phyloP scores from a whole-genome alignment of 2,888 invertebrate species.

The Campoletis raptor region DNA sequence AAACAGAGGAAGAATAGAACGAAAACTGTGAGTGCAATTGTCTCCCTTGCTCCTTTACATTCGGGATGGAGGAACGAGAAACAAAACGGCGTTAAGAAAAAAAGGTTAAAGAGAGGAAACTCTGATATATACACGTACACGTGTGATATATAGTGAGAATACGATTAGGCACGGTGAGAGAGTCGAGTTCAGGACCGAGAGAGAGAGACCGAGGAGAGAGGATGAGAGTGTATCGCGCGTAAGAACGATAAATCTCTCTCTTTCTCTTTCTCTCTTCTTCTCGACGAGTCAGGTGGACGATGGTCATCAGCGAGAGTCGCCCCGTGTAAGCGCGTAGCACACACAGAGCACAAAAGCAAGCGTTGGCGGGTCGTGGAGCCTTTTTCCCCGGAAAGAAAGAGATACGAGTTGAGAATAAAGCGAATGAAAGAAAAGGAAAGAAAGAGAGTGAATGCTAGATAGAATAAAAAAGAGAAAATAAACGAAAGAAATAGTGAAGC shows the following conservation, averaged over 20 bases:
- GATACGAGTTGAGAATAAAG: not conserved
- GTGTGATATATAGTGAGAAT: slow-evolving; percentile 24
- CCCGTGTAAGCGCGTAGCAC: slow-evolving; percentile 74
- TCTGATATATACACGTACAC: not conserved
- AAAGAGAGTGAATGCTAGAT: not conserved
- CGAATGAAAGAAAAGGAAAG: not conserved
- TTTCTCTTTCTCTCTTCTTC: not conserved
- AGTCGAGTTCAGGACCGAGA: slow-evolving; percentile 65
- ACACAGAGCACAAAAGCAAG: slow-evolving; percentile 39
- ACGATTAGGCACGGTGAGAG: slow-evolving; percentile 70
- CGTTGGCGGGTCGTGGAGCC: slow-evolving; percentile 30
- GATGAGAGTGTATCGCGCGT: slow-evolving; percentile 71
- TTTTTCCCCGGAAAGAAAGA: slow-evolving; percentile 29
- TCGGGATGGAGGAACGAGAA: slow-evolving; percentile 13
- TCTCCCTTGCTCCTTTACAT: slow-evolving; percentile 44
- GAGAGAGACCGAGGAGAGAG: slow-evolving; percentile 43
- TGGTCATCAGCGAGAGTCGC: slow-evolving; percentile 82
- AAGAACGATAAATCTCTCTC: slow-evolving; percentile 82
- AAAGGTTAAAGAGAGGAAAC: slow-evolving; percentile 22
- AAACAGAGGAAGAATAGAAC: slow-evolving; percentile 51
- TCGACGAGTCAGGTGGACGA: slow-evolving; percentile 83
- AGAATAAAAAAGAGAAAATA: slow-evolving; percentile 21
- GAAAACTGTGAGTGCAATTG: slow-evolving; percentile 41
- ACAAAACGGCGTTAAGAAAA: slow-evolving; percentile 5
- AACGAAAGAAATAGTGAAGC: slow-evolving; percentile 6